phyloP scores from a whole-genome alignment of 92 coral and sea anemone genomes.

The Desmophyllum pertusum region DNA sequence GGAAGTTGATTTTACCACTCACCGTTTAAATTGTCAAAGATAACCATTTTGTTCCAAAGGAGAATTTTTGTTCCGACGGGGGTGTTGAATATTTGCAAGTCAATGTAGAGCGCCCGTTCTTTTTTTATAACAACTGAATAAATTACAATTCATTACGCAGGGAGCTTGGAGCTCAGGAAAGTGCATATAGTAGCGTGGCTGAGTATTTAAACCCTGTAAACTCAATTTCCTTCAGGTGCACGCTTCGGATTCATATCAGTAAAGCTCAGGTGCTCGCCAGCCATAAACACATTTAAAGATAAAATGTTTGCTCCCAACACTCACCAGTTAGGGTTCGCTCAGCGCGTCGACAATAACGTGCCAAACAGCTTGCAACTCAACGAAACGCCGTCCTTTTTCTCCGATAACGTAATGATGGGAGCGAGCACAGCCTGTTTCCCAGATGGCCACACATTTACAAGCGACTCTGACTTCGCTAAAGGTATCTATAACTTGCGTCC shows the following conservation, averaged over 20 bases:
- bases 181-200: not conserved
- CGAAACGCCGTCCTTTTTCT: slow-evolving; percentile 52
- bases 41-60: slow-evolving; percentile 8
- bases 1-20: not conserved
- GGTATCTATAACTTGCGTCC: slow-evolving; percentile 92
- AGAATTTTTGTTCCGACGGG: not conserved
- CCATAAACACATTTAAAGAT: not conserved
- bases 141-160: slow-evolving; percentile 33
- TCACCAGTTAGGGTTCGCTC: slow-evolving; percentile 24
- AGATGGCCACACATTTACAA: slow-evolving; percentile 75
- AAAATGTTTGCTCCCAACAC: slow-evolving; percentile 36
- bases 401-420: slow-evolving; percentile 75
- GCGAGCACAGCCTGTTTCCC: slow-evolving; percentile 56
- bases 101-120: not conserved
- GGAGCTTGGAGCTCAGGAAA: not conserved
- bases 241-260: not conserved
- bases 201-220: slow-evolving; percentile 39
- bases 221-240: not conserved
- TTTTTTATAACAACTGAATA: slow-evolving; percentile 24
- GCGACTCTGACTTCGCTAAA: slow-evolving; percentile 81
- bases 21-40: slow-evolving; percentile 14
- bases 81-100: slow-evolving; percentile 36
- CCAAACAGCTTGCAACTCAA: slow-evolving; percentile 64
- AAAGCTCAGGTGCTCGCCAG: not conserved
- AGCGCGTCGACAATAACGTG: slow-evolving; percentile 49